phyloP scores from a whole-genome alignment of 92 coral and sea anemone species.

The Heliopora coerulea region DNA sequence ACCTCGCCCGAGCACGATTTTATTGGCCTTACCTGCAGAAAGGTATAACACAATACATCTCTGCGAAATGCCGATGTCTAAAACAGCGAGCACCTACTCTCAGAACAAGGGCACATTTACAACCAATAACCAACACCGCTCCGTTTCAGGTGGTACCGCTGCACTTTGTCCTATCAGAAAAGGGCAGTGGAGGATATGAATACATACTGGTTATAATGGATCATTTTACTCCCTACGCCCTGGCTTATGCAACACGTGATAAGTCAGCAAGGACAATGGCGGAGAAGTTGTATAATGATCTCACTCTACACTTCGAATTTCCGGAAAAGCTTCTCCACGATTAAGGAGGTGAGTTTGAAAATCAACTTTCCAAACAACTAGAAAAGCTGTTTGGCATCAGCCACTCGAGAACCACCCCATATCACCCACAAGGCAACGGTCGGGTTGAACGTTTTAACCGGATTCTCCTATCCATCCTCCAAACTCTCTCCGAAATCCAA shows the following conservation, averaged over 20 bases:
- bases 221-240: constrained; percentile 44
- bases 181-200: constrained; percentile 47
- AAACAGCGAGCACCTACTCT: constrained; percentile 22
- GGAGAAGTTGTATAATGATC: constrained; percentile 50
- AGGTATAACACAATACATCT: too few species aligned
- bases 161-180: constrained; percentile 43
- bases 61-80: too few species aligned
- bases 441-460: constrained; percentile 42
- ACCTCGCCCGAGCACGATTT: too few species aligned
- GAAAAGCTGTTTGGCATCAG: constrained; percentile 49
- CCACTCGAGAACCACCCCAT: constrained; percentile 52
- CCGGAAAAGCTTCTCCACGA: constrained; percentile 57
- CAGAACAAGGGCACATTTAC: constrained; percentile 32
- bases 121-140: constrained; percentile 32
- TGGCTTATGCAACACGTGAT: constrained; percentile 48
- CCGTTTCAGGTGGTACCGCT: constrained; percentile 40
- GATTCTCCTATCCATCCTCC: constrained; percentile 44
- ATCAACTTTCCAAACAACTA: constrained; percentile 35
- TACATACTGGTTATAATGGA: constrained; percentile 45
- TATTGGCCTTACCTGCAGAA: too few species aligned
- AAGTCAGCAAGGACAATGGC: constrained; percentile 46
- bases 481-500: constrained; percentile 46
- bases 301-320: constrained; percentile 50
- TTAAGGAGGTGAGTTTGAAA: constrained; percentile 49
- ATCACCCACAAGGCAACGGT: constrained; percentile 49